phyloP scores from a whole-genome alignment of 1,140 invertebrate genomes.

The Halesus radiatus region DNA sequence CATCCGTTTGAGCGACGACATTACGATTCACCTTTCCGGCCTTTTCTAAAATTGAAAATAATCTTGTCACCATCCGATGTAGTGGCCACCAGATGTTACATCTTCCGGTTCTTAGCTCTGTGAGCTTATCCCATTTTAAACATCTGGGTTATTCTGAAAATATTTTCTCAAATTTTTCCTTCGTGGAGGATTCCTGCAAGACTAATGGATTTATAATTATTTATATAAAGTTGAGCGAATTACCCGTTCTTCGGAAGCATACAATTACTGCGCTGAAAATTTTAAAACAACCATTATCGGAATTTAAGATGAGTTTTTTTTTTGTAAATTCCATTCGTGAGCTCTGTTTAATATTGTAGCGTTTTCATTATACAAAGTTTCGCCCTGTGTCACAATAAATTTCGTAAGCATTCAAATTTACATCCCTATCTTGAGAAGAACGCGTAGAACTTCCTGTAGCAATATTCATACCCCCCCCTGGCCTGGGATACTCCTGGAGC shows the following conservation, averaged over 20 bases:
- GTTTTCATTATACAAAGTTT: constrained; percentile 5
- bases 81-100: constrained; percentile 2
- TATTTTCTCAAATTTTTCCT: no score
- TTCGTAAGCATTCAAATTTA: constrained; percentile 4
- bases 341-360: background rate
- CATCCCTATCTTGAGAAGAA: background rate
- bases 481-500: no score
- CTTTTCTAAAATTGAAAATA: background rate
- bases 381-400: background rate
- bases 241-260: no score
- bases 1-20: no score
- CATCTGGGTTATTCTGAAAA: background rate
- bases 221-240: no score
- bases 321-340: background rate
- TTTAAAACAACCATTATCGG: no score
- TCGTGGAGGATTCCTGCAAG: no score
- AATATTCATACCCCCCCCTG: background rate
- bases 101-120: background rate
- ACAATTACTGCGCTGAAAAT: no score
- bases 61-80: background rate
- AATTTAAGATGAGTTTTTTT: no score
- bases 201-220: no score
- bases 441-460: background rate
- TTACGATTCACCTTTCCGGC: background rate
- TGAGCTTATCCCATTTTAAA: constrained; percentile 1